A percentile compares a stretch with the other conserved stretches of the same genome.
These are phyloP conservation scores for Amphimedon queenslandica DNA, from an alignment of 37 sponge, comb jelly and placozoan genomes.

Conservation along the genomic window DNA sequence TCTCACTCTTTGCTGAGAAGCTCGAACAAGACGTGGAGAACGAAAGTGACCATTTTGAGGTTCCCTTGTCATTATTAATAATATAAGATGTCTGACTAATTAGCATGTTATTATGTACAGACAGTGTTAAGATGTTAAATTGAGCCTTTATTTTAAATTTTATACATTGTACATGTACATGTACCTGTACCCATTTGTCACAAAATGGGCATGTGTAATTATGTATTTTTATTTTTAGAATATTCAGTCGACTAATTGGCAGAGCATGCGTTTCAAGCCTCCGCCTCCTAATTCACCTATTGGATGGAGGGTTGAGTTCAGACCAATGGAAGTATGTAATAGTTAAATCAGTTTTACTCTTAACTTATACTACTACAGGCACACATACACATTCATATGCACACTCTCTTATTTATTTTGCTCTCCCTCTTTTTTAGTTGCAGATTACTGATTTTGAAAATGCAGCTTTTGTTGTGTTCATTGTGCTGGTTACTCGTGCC, in stretches of 20 bases:
- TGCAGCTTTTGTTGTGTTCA: slow-evolving; percentile 88
- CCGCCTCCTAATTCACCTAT: slow-evolving; percentile 91
- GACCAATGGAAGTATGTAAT: slow-evolving; percentile 76
- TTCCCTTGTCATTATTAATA: too few relatives aligned
- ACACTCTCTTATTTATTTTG: not conserved
- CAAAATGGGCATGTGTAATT: not conserved
- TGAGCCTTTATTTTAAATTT: too few relatives aligned
- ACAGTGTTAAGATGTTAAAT: too few relatives aligned
- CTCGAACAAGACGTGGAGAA: slow-evolving; percentile 73
- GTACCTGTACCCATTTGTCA: too few relatives aligned
- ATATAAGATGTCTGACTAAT: too few relatives aligned
- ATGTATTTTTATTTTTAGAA: slow-evolving; percentile 54
- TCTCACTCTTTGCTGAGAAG: slow-evolving; percentile 81
- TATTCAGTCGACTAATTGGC: slow-evolving; percentile 98
- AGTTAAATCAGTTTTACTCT: not conserved
- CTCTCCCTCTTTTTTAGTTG: slow-evolving; percentile 27
- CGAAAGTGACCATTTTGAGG: slow-evolving; percentile 94
- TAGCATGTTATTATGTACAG: too few relatives aligned
- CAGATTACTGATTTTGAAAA: slow-evolving; percentile 99
- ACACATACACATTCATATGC: not conserved
- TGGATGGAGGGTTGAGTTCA: slow-evolving; percentile 99
- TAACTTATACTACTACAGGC: not conserved
- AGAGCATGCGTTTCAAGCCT: slow-evolving; percentile 98
- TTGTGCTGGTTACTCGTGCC: slow-evolving; percentile 83
- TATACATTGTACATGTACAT: too few relatives aligned